Evolutionary conservation across 2,113 vertebrate species (phyloP).

Genomic region (Hirundichthys speculiger): DNA sequence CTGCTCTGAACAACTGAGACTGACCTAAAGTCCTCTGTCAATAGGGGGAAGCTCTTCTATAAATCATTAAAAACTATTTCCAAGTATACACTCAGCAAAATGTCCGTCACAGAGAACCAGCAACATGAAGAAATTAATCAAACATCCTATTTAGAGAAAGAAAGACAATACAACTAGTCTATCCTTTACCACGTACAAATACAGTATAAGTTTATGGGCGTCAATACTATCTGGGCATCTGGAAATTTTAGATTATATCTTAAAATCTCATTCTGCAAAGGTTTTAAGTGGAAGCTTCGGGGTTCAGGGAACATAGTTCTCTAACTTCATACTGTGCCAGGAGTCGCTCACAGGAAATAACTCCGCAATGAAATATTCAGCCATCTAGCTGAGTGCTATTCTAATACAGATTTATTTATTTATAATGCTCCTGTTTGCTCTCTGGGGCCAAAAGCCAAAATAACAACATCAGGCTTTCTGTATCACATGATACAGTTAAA

Average conservation of each 20-base stretch:
- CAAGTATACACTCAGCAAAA: no score
- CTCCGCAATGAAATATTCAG: constrained; percentile 68
- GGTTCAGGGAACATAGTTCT: constrained; percentile 5
- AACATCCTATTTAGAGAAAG: no score
- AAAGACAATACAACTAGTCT: no score
- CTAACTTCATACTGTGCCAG: constrained; percentile 38
- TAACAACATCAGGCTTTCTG: constrained; percentile 34
- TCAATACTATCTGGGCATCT: not conserved
- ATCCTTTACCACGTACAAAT: no score
- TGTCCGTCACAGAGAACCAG: no score
- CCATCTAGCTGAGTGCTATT: constrained; percentile 58
- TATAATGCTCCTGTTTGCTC: constrained; percentile 49
- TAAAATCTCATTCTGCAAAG: not conserved
- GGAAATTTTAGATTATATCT: constrained; percentile 3
- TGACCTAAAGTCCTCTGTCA: no score
- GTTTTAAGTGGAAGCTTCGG: not conserved
- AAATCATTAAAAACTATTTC: no score
- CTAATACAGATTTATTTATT: constrained; percentile 71
- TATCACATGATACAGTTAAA: constrained; percentile 7
- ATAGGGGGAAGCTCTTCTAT: no score
- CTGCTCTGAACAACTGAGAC: no score
- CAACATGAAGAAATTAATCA: no score
- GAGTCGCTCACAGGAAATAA: constrained; percentile 50
- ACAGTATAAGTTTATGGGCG: no score
- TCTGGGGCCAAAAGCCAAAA: constrained; percentile 28